Conservation (phyloP, 2,113 vertebrate genomes). For the Pluvianellus socialis region DNA sequence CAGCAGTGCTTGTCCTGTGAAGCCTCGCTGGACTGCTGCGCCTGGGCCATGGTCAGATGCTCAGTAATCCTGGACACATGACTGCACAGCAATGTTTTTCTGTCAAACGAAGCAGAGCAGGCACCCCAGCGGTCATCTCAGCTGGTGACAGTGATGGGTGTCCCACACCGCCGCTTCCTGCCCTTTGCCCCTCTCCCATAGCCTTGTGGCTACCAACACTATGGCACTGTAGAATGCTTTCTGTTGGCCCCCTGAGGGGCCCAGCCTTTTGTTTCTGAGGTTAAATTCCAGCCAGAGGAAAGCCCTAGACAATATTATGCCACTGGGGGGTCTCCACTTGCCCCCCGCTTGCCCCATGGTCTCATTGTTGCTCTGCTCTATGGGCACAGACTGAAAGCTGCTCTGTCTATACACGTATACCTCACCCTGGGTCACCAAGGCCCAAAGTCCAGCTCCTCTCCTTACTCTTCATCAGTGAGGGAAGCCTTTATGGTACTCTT, state of each 20-base stretch:
- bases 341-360: background rate
- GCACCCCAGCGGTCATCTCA: background rate
- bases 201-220: background rate
- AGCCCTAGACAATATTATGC: background rate
- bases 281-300: background rate
- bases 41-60: background rate
- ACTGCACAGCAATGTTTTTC: background rate
- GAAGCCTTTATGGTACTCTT: background rate
- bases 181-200: fast-evolving
- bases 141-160: background rate
- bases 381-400: background rate
- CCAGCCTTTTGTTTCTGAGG: background rate
- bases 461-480: background rate
- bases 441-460: background rate
- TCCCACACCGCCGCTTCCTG: background rate
- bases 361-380: background rate
- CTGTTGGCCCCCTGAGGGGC: background rate
- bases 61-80: background rate
- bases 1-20: background rate
- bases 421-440: background rate
- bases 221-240: background rate
- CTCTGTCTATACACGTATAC: background rate
- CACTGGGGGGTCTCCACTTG: fast-evolving
- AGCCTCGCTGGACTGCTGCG: background rate
- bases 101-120: fast-evolving